Evolutionary conservation across 2,113 vertebrate species (phyloP), one percentile per base, ranked within the genome.

Genomic region (Heteronetta atricapilla): DNA sequence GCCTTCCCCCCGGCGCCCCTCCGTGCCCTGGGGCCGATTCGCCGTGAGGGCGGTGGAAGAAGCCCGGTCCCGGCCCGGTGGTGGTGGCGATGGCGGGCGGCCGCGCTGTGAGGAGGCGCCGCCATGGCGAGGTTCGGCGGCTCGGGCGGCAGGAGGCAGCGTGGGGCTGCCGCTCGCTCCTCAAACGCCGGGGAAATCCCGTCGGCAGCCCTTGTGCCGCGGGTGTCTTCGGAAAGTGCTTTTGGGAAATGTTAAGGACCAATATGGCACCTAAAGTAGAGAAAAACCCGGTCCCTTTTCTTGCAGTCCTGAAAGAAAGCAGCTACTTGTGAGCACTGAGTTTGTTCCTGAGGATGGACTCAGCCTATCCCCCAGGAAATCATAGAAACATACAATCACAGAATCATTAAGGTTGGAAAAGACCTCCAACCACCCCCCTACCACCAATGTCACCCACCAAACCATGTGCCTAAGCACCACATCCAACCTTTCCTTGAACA

Each of bases 141-240:
- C 13, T 52, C n/a, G 38, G 58, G 64, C 77, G 64, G 77, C 77
- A 90, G 92, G 78, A 72, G 84, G 88, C 89, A 70, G 84, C 62
- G n/a, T 10, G 58, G 89, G 81, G 80, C 80, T 6, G 80, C 69
- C 16, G n/a, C 33, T 19, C 52, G 36, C 33, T 19, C 52, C 44
- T 17, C 44, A 31, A 5, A 68, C 29, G 46, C 21, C n/a, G 8
- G 12, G 3, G 40, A 20, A 8, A 17, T 7, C 17, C 31, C 40
- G 22, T 31, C 34, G 2, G 2, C 2, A 8, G 12, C 13, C 4
- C 20, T 31, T 20, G 26, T 36, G 0, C 7, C 7, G 2, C 22
- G 48, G 60, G n/a, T 16, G 48, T 23, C 46, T 53, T 68, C 70
- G 21, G 40, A 40, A 89, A 34, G 31, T 17, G 23, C 8, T 38